A percentile compares a stretch with the other conserved stretches of the same genome.
Evolutionary conservation across 2,888 invertebrate species (phyloP).

Genomic region (Eledona agricola): DNA sequence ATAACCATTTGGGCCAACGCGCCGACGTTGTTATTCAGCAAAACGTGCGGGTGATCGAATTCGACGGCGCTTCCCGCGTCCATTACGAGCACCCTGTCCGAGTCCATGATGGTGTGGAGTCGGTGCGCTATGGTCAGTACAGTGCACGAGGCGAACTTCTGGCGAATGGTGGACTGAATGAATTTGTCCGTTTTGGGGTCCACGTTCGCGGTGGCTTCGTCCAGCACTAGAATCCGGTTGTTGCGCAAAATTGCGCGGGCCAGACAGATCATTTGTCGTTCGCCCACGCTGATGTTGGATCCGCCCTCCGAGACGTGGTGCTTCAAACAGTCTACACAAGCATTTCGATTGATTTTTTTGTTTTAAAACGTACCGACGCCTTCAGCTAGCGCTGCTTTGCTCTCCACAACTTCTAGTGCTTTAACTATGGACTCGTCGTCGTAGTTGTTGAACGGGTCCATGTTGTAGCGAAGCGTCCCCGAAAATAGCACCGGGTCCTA

Average conservation of each 20-base stretch:
- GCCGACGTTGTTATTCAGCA: constrained; percentile 67
- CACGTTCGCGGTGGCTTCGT: constrained; percentile 69
- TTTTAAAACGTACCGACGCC: constrained; percentile 60
- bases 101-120: constrained; percentile 72
- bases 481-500: constrained; percentile 73
- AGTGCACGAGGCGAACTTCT: constrained; percentile 66
- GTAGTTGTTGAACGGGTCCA: constrained; percentile 72
- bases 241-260: constrained; percentile 80
- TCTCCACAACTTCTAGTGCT: constrained; percentile 61
- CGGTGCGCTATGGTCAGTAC: constrained; percentile 74
- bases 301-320: constrained; percentile 76
- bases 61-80: constrained; percentile 79
- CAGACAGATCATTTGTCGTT: constrained; percentile 81
- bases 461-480: constrained; percentile 71
- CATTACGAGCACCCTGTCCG: constrained; percentile 75
- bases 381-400: constrained; percentile 61
- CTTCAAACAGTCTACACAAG: constrained; percentile 62
- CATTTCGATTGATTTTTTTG: too few species aligned
- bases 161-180: constrained; percentile 67
- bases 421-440: constrained; percentile 51
- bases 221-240: constrained; percentile 75
- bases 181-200: constrained; percentile 68
- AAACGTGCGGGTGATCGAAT: constrained; percentile 74
- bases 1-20: constrained; percentile 69
- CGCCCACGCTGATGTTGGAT: constrained; percentile 80